Conservation (phyloP, 2,888 invertebrate genomes). For the Saturnia japonica region DNA sequence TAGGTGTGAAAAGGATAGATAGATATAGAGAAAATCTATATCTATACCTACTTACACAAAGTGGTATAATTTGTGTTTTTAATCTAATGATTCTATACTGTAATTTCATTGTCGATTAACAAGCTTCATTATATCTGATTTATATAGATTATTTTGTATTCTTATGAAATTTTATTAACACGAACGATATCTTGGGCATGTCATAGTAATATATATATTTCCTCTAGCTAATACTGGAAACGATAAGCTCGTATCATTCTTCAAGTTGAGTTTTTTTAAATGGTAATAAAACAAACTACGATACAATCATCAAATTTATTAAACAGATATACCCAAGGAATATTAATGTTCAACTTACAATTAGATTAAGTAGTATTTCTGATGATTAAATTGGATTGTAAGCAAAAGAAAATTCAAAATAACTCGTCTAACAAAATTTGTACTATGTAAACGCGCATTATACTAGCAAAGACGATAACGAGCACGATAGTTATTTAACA, state of each 20-base stretch:
- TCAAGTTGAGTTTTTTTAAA: no score
- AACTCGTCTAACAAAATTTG: not conserved
- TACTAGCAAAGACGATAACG: conserved; percentile 50
- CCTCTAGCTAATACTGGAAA: not conserved
- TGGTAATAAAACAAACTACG: not conserved
- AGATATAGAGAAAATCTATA: not conserved
- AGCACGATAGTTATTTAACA: conserved; percentile 55
- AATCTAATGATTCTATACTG: no score
- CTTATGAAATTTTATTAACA: no score
- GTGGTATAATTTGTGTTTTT: no score
- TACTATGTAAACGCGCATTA: conserved; percentile 29
- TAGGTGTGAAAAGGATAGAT: not conserved
- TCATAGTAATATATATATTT: no score
- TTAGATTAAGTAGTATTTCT: not conserved
- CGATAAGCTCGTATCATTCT: not conserved
- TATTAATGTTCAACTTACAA: not conserved
- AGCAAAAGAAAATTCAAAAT: not conserved
- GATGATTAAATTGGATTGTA: not conserved
- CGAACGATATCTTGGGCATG: no score
- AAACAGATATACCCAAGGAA: not conserved
- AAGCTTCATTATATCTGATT: no score
- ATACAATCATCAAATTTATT: not conserved
- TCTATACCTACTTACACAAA: no score
- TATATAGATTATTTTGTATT: no score
- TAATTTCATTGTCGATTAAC: no score